Conservation (phyloP, 1,140 invertebrate genomes). For the Euschistus heros region DNA sequence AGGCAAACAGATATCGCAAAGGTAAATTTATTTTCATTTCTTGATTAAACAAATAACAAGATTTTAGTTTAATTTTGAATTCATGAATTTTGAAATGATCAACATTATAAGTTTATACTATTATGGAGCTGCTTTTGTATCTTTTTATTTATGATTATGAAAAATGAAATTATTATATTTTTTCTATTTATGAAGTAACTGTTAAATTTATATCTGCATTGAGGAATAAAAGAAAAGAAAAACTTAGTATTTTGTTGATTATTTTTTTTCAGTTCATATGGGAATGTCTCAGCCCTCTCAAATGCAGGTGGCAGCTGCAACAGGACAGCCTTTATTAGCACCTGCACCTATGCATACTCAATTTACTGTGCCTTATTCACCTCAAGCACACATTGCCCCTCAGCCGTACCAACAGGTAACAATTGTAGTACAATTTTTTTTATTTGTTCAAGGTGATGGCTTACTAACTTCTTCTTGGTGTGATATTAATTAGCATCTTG, state of each 20-base stretch:
- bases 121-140: too few species aligned
- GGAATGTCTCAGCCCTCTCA: constrained; percentile 47
- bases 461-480: not conserved
- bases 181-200: too few species aligned
- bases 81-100: too few species aligned
- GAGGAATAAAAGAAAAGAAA: too few species aligned
- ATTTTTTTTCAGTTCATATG: constrained; percentile 43
- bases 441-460: not conserved
- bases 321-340: constrained; percentile 70
- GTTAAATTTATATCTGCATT: too few species aligned
- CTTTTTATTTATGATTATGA: too few species aligned
- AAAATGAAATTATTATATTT: too few species aligned
- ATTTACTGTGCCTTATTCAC: constrained; percentile 32
- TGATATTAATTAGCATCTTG: not conserved
- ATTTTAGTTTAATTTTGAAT: too few species aligned
- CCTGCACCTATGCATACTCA: constrained; percentile 44
- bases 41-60: not conserved
- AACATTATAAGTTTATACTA: too few species aligned
- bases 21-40: constrained; percentile 19
- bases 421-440: not conserved
- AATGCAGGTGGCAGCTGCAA: constrained; percentile 62
- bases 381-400: constrained; percentile 35
- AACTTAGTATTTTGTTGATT: too few species aligned
- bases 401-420: constrained; percentile 35
- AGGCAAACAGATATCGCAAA: constrained; percentile 39